These are phyloP conservation scores for Cephalotes varians DNA, from an alignment of 2,888 invertebrate genomes.

Conservation along the genomic window DNA sequence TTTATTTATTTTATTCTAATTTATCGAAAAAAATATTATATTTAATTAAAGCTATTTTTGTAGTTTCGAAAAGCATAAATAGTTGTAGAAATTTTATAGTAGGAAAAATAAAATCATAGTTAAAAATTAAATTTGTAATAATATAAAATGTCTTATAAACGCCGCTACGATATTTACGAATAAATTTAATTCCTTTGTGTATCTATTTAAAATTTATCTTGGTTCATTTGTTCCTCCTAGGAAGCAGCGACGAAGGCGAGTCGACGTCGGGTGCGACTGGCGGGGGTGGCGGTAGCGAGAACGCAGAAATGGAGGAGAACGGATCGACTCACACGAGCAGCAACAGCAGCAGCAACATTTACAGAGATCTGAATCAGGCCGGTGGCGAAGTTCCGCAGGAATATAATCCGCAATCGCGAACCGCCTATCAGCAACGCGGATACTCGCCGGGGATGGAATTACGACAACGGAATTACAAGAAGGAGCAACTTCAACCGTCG, in stretches of 20 bases:
- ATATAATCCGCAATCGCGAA: constrained; percentile 71
- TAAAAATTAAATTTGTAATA: neutral
- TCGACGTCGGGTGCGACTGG: constrained; percentile 83
- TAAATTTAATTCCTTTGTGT: neutral
- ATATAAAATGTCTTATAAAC: neutral
- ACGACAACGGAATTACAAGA: constrained; percentile 66
- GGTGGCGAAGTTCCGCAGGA: constrained; percentile 75
- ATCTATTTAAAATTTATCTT: neutral
- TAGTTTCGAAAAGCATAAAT: neutral
- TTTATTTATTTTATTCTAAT: neutral
- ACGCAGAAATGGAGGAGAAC: constrained; percentile 87
- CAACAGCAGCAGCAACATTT: constrained; percentile 68
- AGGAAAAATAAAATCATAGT: neutral
- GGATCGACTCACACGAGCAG: constrained; percentile 66
- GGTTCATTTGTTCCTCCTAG: constrained; percentile 68
- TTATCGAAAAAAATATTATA: neutral
- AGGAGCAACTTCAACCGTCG: constrained; percentile 65
- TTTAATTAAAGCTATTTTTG: neutral
- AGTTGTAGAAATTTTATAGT: neutral
- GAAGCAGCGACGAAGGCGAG: constrained; percentile 87
- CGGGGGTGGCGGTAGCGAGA: constrained; percentile 85
- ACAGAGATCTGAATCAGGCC: constrained; percentile 76
- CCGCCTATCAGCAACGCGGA: constrained; percentile 67
- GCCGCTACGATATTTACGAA: neutral
- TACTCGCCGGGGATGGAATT: constrained; percentile 72